Conservation (phyloP, 2,797 vertebrate genomes). For the Microctenopoma lineatum region DNA sequence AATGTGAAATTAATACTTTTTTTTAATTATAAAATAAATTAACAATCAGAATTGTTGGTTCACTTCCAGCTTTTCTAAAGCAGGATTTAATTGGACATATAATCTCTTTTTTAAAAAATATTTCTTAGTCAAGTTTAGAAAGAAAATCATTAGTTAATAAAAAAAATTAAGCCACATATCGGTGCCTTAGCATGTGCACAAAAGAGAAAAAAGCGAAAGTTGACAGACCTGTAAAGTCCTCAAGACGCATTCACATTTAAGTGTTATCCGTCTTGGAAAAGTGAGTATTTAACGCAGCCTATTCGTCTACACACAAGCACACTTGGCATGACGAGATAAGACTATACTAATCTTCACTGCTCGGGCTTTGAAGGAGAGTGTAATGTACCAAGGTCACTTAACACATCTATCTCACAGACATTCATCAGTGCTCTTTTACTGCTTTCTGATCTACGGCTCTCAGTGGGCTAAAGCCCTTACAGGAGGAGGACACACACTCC, state of each 20-base stretch:
- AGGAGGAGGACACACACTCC: conserved; percentile 61
- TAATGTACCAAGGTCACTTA: conserved; percentile 81
- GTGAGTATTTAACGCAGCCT: not conserved
- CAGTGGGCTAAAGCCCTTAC: conserved; percentile 60
- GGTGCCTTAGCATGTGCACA: not conserved
- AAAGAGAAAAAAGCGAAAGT: not conserved
- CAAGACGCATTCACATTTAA: not conserved
- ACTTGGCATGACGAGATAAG: conserved; percentile 35
- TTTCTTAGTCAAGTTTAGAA: not conserved
- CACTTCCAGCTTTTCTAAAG: no score
- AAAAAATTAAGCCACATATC: not conserved
- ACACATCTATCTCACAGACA: conserved; percentile 76
- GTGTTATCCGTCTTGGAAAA: conserved; percentile 6
- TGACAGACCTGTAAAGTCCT: not conserved
- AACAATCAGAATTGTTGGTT: not conserved
- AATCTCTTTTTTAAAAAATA: not conserved
- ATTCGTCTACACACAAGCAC: conserved; percentile 26
- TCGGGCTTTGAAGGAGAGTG: conserved; percentile 71
- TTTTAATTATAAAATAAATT: not conserved
- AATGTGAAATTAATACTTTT: not conserved
- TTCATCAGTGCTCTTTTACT: conserved; percentile 79
- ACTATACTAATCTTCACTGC: conserved; percentile 65
- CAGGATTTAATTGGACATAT: no score
- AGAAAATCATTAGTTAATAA: not conserved
- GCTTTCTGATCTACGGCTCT: conserved; percentile 73